Evolutionary conservation across 2,888 invertebrate species (phyloP), one percentile per base, ranked within the genome.

Genomic region (Axea sp.): DNA sequence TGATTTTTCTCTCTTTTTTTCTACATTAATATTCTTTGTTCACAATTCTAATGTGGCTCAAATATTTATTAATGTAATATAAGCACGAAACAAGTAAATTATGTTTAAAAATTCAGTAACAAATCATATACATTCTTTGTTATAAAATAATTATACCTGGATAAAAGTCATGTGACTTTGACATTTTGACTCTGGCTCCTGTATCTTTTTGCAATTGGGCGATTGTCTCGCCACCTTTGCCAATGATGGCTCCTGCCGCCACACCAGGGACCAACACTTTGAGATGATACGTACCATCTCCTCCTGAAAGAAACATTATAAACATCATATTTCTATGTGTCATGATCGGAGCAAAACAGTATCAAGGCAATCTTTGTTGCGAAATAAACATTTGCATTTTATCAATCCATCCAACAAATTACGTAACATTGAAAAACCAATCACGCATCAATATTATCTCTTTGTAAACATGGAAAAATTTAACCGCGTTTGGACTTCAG

Each of bases 141-240:
- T n/a, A n/a, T n/a, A n/a, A n/a, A n/a, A n/a, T n/a, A n/a, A n/a
- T n/a, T n/a, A n/a, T 89, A 98, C 98, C 98, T 89, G 98, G 99
- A 90, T 98, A 99, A 88, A 96, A 98, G 88, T 99, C 99, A 86
- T 97, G 97, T 55, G 97, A 96, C 90, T 98, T 99, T 84, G 98
- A 99, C 98, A 99, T 99, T 91, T 99, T 99, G 81, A 99, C 96
- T 83, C 97, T 92, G 82, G 98, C 98, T 81, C 97, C 97, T 53
- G 97, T 95, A 88, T 99, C 98, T 89, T 97, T 97, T 89, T 99
- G 98, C 84, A 99, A 90, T 87, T 97, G 96, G 82, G 98, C 97
- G 89, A 99, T 99, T 67, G 98, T 97, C 89, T 99, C 99, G 80
- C 99, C 99, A 37, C 98, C 98, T 90, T 99, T 99, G 85, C 99